phyloP scores from a whole-genome alignment of 2,797 vertebrate species.

The Orestias chungarensis region DNA sequence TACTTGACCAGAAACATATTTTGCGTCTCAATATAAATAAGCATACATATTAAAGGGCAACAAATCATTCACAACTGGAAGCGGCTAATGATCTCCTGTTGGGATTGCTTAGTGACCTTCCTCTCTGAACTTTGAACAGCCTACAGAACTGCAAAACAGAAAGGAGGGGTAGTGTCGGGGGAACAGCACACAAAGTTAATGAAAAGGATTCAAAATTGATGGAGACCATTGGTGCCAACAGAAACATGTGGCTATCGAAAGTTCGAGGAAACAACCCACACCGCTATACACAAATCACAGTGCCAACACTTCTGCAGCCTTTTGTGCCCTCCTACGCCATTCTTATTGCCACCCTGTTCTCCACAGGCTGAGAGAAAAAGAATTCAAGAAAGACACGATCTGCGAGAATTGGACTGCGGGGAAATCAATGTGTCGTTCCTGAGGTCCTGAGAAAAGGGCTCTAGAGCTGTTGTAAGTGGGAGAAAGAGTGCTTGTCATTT shows the following conservation, averaged over 20 bases:
- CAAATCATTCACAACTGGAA: slow-evolving; percentile 12
- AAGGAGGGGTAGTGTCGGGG: slow-evolving; percentile 1
- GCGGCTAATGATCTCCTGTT: slow-evolving; percentile 49
- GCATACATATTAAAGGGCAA: background rate
- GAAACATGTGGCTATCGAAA: slow-evolving; percentile 11
- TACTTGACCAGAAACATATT: background rate
- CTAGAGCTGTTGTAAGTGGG: slow-evolving; percentile 24
- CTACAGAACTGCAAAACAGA: slow-evolving; percentile 20
- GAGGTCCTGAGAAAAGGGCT: slow-evolving; percentile 24
- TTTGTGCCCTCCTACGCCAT: slow-evolving; percentile 1
- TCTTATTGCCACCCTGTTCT: slow-evolving; percentile 20
- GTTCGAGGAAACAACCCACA: background rate
- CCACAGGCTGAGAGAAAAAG: slow-evolving; percentile 15
- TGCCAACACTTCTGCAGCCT: slow-evolving; percentile 1
- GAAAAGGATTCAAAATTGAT: slow-evolving; percentile 42
- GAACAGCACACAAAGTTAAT: slow-evolving; percentile 41
- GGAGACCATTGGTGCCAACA: slow-evolving; percentile 14
- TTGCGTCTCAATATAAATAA: background rate
- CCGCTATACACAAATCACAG: background rate
- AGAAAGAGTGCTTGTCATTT: slow-evolving; percentile 61
- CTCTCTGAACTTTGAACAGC: slow-evolving; percentile 36
- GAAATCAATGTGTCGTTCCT: slow-evolving; percentile 59
- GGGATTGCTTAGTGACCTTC: slow-evolving; percentile 52
- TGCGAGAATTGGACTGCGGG: slow-evolving; percentile 54
- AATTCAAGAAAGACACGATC: slow-evolving; percentile 28